phyloP scores from a whole-genome alignment of 2,888 invertebrate genomes.

The Aphidius colemani region DNA sequence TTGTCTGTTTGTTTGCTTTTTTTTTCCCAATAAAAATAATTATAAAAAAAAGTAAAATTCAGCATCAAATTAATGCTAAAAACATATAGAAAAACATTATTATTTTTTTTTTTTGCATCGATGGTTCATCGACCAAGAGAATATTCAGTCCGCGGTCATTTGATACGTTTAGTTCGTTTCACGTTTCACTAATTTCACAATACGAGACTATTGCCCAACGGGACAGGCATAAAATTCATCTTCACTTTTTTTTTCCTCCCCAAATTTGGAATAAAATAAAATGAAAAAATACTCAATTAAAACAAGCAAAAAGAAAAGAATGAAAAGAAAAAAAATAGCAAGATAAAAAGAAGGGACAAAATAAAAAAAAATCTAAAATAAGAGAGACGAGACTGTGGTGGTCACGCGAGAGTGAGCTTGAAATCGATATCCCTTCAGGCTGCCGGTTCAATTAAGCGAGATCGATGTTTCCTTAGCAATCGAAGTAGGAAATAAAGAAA shows the following conservation, averaged over 20 bases:
- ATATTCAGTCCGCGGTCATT: conserved; percentile 21
- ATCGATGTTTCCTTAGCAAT: conserved; percentile 34
- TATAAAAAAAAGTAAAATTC: not conserved
- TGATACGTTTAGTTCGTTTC: conserved; percentile 35
- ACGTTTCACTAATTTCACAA: conserved; percentile 33
- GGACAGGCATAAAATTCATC: conserved; percentile 28
- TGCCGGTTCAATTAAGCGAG: conserved; percentile 31
- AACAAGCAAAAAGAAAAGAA: not conserved
- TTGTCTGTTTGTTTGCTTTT: not conserved
- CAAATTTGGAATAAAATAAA: not conserved
- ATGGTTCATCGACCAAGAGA: conserved; percentile 15
- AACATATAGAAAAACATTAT: conserved; percentile 1
- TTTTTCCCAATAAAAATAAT: not conserved
- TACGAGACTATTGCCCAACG: conserved; percentile 19
- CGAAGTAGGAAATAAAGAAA: conserved; percentile 25
- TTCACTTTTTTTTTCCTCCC: conserved; percentile 8
- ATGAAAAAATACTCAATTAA: not conserved
- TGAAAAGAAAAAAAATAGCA: conserved; percentile 4
- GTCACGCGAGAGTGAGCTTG: conserved; percentile 28
- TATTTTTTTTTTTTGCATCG: conserved; percentile 1
- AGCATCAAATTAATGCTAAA: not conserved
- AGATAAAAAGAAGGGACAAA: conserved; percentile 15
- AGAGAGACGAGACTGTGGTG: conserved; percentile 13
- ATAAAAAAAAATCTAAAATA: conserved; percentile 5
- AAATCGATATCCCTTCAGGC: conserved; percentile 26